Conservation (phyloP, 2,888 invertebrate genomes). For the Empis livida region DNA sequence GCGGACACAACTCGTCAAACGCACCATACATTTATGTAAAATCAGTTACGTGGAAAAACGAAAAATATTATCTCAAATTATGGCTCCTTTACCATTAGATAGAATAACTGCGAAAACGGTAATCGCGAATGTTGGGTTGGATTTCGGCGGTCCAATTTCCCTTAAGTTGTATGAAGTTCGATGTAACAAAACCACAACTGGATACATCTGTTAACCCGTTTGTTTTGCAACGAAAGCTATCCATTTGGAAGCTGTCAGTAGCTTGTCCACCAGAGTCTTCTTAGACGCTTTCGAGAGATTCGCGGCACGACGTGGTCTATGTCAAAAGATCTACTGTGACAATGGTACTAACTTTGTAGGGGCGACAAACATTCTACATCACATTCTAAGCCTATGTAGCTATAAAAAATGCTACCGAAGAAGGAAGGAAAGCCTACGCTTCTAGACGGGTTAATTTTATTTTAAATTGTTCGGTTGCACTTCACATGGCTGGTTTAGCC, state of each 20-base stretch:
- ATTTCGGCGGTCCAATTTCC: constrained; percentile 11
- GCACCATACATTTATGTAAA: too few relatives aligned
- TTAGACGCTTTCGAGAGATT: constrained; percentile 15
- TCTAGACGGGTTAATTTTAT: constrained; percentile 16
- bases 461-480: background rate
- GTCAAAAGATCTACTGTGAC: constrained; percentile 15
- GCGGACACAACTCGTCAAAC: too few relatives aligned
- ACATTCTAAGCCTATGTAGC: constrained; percentile 8
- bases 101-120: background rate
- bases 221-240: constrained; percentile 9
- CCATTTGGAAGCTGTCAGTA: background rate
- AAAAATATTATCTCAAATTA: too few relatives aligned
- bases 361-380: constrained; percentile 10
- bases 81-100: background rate
- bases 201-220: constrained; percentile 13
- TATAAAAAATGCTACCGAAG: constrained; percentile 1
- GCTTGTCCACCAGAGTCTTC: constrained; percentile 11
- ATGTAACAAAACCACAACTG: constrained; percentile 10
- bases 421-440: constrained; percentile 5
- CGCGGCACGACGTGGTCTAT: constrained; percentile 13
- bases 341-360: constrained; percentile 19
- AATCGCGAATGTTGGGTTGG: constrained; percentile 6
- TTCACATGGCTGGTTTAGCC: constrained; percentile 18
- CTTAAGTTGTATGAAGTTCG: background rate
- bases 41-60: too few relatives aligned